Evolutionary conservation across 2,797 vertebrate species (phyloP).

Genomic region (Oceanodroma leucorhoa): DNA sequence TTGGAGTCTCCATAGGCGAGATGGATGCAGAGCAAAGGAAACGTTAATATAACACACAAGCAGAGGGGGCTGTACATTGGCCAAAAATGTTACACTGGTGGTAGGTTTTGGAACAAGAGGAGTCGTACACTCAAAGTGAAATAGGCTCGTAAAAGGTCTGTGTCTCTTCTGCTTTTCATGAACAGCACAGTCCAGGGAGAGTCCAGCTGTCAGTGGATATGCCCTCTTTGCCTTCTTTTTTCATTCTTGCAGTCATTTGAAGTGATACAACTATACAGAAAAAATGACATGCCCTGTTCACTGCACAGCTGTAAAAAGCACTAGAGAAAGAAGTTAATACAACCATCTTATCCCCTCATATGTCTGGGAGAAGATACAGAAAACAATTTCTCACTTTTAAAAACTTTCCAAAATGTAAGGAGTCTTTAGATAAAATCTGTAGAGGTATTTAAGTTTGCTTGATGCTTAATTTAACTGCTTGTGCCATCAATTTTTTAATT

Average conservation of each 20-base stretch:
- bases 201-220: not conserved
- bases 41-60: not conserved
- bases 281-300: not conserved
- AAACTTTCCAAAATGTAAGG: not conserved
- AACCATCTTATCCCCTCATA: not conserved
- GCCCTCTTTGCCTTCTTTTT: not conserved
- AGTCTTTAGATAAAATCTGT: not conserved
- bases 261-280: not conserved
- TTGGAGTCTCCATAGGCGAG: not conserved
- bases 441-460: not conserved
- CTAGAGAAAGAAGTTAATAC: not conserved
- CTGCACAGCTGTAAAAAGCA: not conserved
- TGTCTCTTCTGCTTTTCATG: not conserved
- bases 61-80: not conserved
- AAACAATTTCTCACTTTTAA: not conserved
- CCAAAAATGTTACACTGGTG: not conserved
- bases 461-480: not conserved
- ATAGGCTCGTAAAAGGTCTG: not conserved
- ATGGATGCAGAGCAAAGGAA: not conserved
- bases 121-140: not conserved
- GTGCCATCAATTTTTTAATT: not conserved
- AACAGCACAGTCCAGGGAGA: not conserved
- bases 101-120: not conserved
- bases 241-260: not conserved
- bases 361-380: not conserved